Evolutionary conservation across 2,797 vertebrate genomes (phyloP).

Genomic region (Pseudocheirus occidentalis): DNA sequence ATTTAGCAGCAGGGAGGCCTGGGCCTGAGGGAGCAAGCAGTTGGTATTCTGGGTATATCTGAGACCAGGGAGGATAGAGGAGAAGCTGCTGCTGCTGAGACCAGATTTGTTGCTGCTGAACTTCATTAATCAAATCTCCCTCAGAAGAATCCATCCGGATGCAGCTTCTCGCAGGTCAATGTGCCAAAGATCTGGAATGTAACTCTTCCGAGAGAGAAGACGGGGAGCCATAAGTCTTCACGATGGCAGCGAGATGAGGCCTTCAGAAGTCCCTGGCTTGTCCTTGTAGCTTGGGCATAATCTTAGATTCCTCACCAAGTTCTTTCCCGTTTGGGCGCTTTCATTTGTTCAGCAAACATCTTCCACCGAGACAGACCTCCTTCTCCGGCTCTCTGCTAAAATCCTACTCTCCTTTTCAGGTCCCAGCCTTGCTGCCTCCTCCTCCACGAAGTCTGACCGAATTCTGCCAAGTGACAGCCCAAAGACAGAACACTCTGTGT

Average conservation of each 20-base stretch:
- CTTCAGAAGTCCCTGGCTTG: background rate
- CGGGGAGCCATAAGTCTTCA: constrained; percentile 71
- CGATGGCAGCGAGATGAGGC: constrained; percentile 65
- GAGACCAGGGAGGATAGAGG: constrained; percentile 52
- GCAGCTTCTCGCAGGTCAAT: constrained; percentile 77
- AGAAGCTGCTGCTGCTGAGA: constrained; percentile 61
- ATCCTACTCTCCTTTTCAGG: background rate
- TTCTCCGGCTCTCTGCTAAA: background rate
- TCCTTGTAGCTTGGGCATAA: constrained; percentile 48
- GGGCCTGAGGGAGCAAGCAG: background rate
- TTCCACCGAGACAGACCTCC: background rate
- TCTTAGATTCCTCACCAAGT: constrained; percentile 50
- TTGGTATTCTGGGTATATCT: constrained; percentile 67
- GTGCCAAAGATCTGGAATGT: constrained; percentile 72
- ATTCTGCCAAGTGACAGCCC: background rate
- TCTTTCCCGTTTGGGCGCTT: constrained; percentile 44
- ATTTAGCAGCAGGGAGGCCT: background rate
- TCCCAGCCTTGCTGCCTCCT: background rate
- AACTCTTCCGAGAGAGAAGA: constrained; percentile 72
- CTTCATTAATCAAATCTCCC: constrained; percentile 78
- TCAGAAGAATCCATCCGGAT: constrained; percentile 63
- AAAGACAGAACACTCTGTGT: background rate
- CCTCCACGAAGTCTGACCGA: background rate
- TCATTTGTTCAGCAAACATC: background rate
- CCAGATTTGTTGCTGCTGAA: constrained; percentile 79